Evolutionary conservation across 2,113 vertebrate genomes (phyloP).

Genomic region (Hucho hucho): DNA sequence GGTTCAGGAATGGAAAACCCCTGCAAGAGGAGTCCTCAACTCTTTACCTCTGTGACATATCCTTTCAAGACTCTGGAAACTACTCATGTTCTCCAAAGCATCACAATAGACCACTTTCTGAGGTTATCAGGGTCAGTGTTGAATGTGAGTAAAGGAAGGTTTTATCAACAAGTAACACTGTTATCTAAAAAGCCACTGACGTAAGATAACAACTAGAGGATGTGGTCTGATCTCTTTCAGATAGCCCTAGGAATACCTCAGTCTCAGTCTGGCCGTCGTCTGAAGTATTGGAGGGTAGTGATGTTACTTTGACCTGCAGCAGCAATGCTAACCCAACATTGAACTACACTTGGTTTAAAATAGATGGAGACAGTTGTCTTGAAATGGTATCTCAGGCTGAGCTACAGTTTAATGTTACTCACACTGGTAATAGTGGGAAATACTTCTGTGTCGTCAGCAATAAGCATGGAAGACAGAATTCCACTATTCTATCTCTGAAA

Average conservation of each 20-base stretch:
- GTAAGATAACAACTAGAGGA: too few relatives aligned
- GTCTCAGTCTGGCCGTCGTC: conserved; percentile 10
- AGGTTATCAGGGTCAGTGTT: conserved; percentile 26
- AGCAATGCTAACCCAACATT: conserved; percentile 47
- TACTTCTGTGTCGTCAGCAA: conserved; percentile 42
- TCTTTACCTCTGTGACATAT: conserved; percentile 27
- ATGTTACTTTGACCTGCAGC: conserved; percentile 43
- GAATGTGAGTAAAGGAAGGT: conserved; percentile 43
- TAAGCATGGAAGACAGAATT: conserved; percentile 39
- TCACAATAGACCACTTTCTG: conserved; percentile 15
- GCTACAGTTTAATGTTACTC: not conserved
- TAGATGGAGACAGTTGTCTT: not conserved
- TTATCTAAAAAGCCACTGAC: too few relatives aligned
- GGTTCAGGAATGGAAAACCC: conserved; percentile 39
- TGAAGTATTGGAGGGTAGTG: not conserved
- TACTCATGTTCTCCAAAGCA: conserved; percentile 47
- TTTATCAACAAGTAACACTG: too few relatives aligned
- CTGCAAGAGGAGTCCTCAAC: conserved; percentile 8
- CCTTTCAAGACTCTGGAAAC: conserved; percentile 41
- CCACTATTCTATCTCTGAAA: conserved; percentile 20
- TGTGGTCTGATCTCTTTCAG: conserved; percentile 30
- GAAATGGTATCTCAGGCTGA: conserved; percentile 3
- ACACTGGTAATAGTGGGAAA: not conserved
- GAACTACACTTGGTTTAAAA: conserved; percentile 42
- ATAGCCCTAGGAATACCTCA: conserved; percentile 42